Evolutionary conservation across 35 echinoderm and acorn worm species (phyloP).

Genomic region (Acanthaster planci): DNA sequence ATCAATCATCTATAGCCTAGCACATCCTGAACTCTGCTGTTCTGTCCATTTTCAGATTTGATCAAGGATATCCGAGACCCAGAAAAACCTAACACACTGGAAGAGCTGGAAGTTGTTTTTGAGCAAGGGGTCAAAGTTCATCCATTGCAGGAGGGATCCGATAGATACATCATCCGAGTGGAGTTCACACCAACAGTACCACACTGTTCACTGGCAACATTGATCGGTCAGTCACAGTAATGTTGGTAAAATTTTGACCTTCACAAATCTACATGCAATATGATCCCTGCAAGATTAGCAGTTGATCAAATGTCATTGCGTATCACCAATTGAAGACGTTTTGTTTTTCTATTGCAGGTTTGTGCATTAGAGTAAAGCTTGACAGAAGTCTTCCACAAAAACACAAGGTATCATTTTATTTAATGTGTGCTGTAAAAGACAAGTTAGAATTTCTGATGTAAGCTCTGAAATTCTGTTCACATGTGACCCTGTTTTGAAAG

Average conservation of each 20-base stretch:
- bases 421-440: too few relatives aligned
- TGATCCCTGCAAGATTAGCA: not conserved
- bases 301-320: not conserved
- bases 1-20: too few relatives aligned
- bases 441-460: too few relatives aligned
- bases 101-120: constrained; percentile 85
- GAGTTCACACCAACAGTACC: constrained; percentile 95
- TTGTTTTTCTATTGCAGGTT: constrained; percentile 58
- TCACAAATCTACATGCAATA: not conserved
- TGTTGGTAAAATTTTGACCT: too few relatives aligned
- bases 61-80: constrained; percentile 94
- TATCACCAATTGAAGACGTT: not conserved
- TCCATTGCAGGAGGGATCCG: constrained; percentile 29
- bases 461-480: too few relatives aligned
- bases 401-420: constrained; percentile 73
- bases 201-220: constrained; percentile 91
- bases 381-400: constrained; percentile 96
- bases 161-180: constrained; percentile 75
- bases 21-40: too few relatives aligned
- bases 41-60: too few relatives aligned
- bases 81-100: constrained; percentile 83
- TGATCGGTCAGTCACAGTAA: constrained; percentile 68
- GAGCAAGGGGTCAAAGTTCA: constrained; percentile 63
- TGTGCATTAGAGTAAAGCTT: constrained; percentile 84
- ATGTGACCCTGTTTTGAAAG: too few relatives aligned